A percentile compares a stretch with the other conserved stretches of the same genome.
Evolutionary conservation across 2,888 invertebrate genomes (phyloP).

Genomic region (Steromphala cineraria): DNA sequence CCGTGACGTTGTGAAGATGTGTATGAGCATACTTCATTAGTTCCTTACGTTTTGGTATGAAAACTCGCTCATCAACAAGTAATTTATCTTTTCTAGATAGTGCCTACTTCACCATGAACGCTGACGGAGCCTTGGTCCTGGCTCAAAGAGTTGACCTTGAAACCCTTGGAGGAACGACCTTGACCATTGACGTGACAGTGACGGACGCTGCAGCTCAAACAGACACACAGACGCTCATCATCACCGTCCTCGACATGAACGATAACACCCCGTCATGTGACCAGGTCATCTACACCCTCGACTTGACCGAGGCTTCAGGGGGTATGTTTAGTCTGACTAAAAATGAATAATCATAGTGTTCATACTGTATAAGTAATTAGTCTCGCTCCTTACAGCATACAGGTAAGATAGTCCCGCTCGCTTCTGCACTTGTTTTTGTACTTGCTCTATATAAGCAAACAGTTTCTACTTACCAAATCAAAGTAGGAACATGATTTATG

Average conservation of each 20-base stretch:
- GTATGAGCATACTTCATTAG: too few relatives aligned
- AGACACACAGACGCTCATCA: background rate
- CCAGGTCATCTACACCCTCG: background rate
- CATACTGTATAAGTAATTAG: too few relatives aligned
- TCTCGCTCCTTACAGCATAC: background rate
- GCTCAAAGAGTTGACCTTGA: background rate
- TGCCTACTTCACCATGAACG: background rate
- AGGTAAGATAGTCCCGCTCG: too few relatives aligned
- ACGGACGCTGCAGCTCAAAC: background rate
- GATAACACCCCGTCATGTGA: background rate
- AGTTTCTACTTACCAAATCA: too few relatives aligned
- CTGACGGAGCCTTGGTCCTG: background rate
- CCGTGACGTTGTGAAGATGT: too few relatives aligned
- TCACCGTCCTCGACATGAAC: background rate
- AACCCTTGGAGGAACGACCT: background rate
- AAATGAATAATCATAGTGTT: too few relatives aligned
- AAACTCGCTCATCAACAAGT: too few relatives aligned
- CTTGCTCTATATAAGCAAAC: too few relatives aligned
- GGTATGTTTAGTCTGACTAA: background rate
- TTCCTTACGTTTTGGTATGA: too few relatives aligned
- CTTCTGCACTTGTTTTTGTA: too few relatives aligned
- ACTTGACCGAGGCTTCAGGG: background rate
- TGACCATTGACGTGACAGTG: background rate
- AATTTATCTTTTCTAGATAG: background rate
- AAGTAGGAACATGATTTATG: too few relatives aligned